A percentile compares a stretch with the other conserved stretches of the same genome.
Conservation (phyloP, 30 jellyfish, hydroid and myxozoan species). For the Morbakka virulenta region DNA sequence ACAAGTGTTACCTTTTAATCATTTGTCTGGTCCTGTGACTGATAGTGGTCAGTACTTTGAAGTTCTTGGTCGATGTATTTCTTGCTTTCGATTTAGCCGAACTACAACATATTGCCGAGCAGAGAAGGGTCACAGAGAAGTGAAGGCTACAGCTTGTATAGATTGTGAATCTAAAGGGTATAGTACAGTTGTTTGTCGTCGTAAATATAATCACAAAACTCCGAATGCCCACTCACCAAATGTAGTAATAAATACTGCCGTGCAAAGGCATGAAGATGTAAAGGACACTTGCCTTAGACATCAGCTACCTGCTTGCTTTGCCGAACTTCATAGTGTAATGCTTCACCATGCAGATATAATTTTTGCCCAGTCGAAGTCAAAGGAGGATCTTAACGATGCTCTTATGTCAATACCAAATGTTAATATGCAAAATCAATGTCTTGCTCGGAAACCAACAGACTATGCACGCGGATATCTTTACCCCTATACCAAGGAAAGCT, state of each 20-base stretch:
- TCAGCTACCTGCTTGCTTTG: constrained; percentile 80
- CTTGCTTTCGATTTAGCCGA: constrained; percentile 96
- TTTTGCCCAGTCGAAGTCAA: constrained; percentile 75
- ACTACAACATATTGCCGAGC: constrained; percentile 99
- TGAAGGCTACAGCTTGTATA: constrained; percentile 89
- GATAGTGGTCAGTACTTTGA: constrained; percentile 95
- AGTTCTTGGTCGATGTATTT: constrained; percentile 93
- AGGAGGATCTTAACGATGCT: constrained; percentile 19
- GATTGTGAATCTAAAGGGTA: constrained; percentile 88
- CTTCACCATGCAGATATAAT: constrained; percentile 98
- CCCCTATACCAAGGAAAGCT: constrained; percentile 82
- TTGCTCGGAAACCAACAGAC: constrained; percentile 85
- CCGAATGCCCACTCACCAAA: constrained; percentile 96
- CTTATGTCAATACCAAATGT: constrained; percentile 35
- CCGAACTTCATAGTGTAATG: constrained; percentile 90
- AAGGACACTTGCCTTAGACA: constrained; percentile 84
- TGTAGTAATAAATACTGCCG: constrained; percentile 87
- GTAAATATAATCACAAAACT: constrained; percentile 88
- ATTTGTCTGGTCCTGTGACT: constrained; percentile 42
- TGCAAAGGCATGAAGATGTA: constrained; percentile 77
- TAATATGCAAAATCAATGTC: not conserved
- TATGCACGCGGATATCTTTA: constrained; percentile 95
- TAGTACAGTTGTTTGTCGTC: constrained; percentile 97
- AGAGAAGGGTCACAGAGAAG: constrained; percentile 92
- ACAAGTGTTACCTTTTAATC: constrained; percentile 16